phyloP scores from a whole-genome alignment of 2,888 invertebrate species.

The Drosophila mulleri region DNA sequence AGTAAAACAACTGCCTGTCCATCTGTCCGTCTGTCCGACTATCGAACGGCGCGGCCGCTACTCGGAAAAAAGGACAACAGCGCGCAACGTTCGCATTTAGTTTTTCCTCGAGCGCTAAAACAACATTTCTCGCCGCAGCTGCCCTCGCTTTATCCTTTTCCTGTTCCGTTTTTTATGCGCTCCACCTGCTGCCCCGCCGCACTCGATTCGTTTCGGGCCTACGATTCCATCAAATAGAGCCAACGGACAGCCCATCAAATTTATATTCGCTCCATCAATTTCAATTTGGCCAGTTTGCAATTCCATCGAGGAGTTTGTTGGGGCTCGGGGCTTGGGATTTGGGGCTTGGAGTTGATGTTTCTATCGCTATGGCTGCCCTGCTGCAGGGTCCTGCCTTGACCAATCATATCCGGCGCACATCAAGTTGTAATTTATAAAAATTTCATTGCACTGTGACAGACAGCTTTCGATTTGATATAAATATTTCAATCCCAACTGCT shows the following conservation, averaged over 20 bases:
- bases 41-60: conserved; percentile 24
- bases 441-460: conserved; percentile 78
- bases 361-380: conserved; percentile 41
- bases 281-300: conserved; percentile 62
- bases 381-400: conserved; percentile 37
- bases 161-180: conserved; percentile 56
- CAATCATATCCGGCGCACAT: conserved; percentile 61
- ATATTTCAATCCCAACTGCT: conserved; percentile 72
- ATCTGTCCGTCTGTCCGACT: conserved; percentile 43
- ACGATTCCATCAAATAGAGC: conserved; percentile 42
- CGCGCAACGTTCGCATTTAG: conserved; percentile 51
- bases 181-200: conserved; percentile 70
- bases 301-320: conserved; percentile 39
- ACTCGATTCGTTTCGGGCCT: conserved; percentile 12
- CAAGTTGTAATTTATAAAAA: conserved; percentile 77
- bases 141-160: conserved; percentile 45
- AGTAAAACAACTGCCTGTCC: conserved; percentile 74
- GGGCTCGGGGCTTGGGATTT: conserved; percentile 7
- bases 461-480: conserved; percentile 81
- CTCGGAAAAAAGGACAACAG: conserved; percentile 55
- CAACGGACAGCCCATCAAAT: conserved; percentile 65
- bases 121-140: conserved; percentile 56
- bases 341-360: conserved; percentile 60
- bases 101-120: conserved; percentile 47
- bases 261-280: conserved; percentile 72